phyloP scores from a whole-genome alignment of 2,113 vertebrate genomes.

The Hassar affinis region DNA sequence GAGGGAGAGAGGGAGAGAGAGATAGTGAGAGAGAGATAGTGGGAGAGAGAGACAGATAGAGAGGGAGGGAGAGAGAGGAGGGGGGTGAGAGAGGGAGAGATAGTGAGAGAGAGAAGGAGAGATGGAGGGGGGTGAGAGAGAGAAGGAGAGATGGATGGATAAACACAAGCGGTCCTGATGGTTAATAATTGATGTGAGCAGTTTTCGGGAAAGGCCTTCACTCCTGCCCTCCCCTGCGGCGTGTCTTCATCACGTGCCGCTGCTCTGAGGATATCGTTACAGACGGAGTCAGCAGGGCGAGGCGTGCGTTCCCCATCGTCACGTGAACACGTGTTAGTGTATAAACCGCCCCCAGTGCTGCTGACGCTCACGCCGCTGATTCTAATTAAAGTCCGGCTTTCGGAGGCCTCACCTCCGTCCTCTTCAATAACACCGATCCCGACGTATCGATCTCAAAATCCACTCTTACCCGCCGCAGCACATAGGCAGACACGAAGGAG shows the following conservation, averaged over 20 bases:
- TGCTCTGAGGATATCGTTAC: background rate
- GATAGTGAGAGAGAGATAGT: background rate
- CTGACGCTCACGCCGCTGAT: background rate
- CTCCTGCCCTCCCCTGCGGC: background rate
- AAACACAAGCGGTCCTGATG: conserved; percentile 32
- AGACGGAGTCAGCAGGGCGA: background rate
- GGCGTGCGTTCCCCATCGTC: background rate
- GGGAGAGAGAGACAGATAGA: conserved; percentile 2
- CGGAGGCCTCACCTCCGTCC: conserved; percentile 6
- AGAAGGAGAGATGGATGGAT: background rate
- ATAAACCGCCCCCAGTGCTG: background rate
- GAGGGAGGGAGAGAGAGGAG: background rate
- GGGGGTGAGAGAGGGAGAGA: too few relatives aligned
- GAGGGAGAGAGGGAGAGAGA: too few relatives aligned
- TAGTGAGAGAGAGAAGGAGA: background rate
- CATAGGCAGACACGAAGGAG: background rate
- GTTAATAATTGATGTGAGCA: conserved; percentile 29
- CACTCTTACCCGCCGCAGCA: background rate
- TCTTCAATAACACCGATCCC: conserved; percentile 9
- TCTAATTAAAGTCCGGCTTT: conserved; percentile 20
- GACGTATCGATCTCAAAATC: conserved; percentile 23
- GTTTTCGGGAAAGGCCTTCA: conserved; percentile 25
- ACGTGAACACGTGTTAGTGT: background rate
- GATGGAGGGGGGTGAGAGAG: too few relatives aligned
- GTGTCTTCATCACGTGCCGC: background rate